phyloP scores from a whole-genome alignment of 2,797 vertebrate species.

The Clarias fuscus region DNA sequence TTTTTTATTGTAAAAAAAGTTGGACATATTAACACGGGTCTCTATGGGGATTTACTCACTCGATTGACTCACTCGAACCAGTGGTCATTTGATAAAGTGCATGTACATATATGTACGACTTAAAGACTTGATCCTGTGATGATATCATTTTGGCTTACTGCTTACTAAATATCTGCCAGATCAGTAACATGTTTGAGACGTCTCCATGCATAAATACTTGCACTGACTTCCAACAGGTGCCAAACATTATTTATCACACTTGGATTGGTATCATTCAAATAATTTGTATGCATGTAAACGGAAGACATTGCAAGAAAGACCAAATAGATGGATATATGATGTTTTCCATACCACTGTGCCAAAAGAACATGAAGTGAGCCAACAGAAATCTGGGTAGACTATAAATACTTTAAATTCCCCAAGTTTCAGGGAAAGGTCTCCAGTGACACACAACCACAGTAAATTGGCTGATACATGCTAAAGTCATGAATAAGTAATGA shows the following conservation, averaged over 20 bases:
- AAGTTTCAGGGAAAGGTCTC: background rate
- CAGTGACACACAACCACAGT: no score
- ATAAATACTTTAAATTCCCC: constrained; percentile 7
- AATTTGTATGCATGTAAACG: background rate
- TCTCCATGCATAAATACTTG: background rate
- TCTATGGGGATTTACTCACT: no score
- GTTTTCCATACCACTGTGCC: background rate
- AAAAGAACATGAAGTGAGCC: background rate
- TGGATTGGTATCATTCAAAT: background rate
- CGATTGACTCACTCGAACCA: no score
- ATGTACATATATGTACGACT: background rate
- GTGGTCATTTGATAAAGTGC: no score
- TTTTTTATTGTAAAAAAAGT: no score
- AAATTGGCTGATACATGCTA: background rate
- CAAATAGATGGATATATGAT: constrained; percentile 4
- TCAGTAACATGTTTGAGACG: background rate
- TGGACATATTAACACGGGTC: no score
- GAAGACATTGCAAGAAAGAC: background rate
- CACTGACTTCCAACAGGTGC: background rate
- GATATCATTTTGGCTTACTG: background rate
- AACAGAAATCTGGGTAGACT: background rate
- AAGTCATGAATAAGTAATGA: background rate
- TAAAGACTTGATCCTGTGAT: background rate
- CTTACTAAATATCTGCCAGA: background rate
- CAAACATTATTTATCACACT: background rate